Conservation (phyloP, 2,888 invertebrate genomes). For the Autographa gamma region DNA sequence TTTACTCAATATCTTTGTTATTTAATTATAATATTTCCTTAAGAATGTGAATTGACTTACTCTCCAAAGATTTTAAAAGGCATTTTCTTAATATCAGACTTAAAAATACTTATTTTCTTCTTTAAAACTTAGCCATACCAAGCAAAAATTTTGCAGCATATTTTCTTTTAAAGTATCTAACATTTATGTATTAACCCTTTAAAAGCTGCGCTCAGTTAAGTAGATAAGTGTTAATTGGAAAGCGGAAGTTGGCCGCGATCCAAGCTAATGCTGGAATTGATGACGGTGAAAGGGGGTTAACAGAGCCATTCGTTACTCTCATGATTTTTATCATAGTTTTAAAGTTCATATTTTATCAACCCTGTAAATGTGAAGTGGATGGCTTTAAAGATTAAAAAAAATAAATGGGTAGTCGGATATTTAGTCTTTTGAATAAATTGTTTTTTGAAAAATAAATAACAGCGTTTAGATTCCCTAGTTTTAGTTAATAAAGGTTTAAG, state of each 20-base stretch:
- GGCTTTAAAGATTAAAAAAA: too few relatives aligned
- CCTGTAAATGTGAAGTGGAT: too few relatives aligned
- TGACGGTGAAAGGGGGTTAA: neutral
- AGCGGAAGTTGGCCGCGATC: neutral
- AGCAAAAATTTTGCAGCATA: neutral
- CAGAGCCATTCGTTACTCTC: conserved; percentile 1
- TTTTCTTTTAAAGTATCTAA: neutral
- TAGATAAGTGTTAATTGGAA: conserved; percentile 8
- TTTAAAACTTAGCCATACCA: neutral
- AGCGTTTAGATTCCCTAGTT: too few relatives aligned
- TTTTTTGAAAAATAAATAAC: too few relatives aligned
- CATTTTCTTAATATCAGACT: too few relatives aligned
- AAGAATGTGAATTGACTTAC: too few relatives aligned
- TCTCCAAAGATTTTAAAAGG: too few relatives aligned
- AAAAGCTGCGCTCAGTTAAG: conserved; percentile 3
- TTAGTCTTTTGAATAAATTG: too few relatives aligned
- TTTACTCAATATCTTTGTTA: too few relatives aligned
- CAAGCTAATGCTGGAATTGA: conserved; percentile 4
- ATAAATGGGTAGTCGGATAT: too few relatives aligned
- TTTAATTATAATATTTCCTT: too few relatives aligned
- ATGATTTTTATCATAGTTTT: neutral
- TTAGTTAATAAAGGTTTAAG: too few relatives aligned
- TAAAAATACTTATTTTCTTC: neutral
- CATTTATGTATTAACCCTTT: neutral
- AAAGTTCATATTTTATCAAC: neutral